Percentiles rank a stretch among this genome's conserved stretches.
phyloP scores from a whole-genome alignment of 2,888 invertebrate species.

The Uropetala carovei region DNA sequence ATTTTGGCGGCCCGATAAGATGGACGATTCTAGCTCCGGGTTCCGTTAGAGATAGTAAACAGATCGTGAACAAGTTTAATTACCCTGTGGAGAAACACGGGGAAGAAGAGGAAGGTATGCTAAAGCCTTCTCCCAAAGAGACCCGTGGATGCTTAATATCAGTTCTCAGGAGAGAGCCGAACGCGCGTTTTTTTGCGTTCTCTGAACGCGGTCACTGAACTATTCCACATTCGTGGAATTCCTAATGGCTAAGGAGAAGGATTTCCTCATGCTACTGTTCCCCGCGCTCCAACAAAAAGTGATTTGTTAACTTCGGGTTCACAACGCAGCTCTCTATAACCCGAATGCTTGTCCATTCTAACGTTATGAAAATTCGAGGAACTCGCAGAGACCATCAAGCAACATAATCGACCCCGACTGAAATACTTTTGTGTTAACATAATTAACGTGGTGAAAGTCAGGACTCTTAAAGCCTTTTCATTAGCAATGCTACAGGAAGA shows the following conservation, averaged over 20 bases:
- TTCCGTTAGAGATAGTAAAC: neutral
- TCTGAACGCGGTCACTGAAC: neutral
- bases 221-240: slow-evolving; percentile 1
- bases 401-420: too few relatives aligned
- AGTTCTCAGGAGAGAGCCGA: neutral
- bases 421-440: too few relatives aligned
- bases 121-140: neutral
- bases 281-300: slow-evolving; percentile 12
- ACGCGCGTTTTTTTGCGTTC: neutral
- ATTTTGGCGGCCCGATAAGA: neutral
- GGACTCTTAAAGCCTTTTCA: too few relatives aligned
- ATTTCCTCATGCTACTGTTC: neutral
- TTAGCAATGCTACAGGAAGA: too few relatives aligned
- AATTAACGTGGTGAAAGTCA: too few relatives aligned
- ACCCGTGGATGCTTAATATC: neutral
- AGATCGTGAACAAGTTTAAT: slow-evolving; percentile 1
- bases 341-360: too few relatives aligned
- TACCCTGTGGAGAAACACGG: neutral
- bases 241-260: neutral
- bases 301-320: neutral
- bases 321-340: neutral
- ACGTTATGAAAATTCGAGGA: too few relatives aligned
- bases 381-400: too few relatives aligned
- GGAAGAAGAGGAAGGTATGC: neutral
- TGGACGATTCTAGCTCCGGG: neutral